Percentiles rank a stretch among this genome's conserved stretches.
Conservation (phyloP, 2,113 vertebrate genomes). For the Hippolais icterina region DNA sequence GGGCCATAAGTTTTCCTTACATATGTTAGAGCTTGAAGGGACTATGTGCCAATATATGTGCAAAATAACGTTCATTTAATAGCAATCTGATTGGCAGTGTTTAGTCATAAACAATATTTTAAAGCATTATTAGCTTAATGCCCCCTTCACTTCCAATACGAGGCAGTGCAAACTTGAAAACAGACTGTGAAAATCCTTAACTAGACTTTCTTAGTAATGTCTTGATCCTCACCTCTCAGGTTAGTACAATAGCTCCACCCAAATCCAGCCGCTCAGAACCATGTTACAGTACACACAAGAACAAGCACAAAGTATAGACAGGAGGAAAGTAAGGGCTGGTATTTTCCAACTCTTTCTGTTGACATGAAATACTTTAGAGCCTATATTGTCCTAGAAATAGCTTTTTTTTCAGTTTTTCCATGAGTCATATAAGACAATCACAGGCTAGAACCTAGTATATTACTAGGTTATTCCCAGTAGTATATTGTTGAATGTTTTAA, state of each 20-base stretch:
- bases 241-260: background rate
- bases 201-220: background rate
- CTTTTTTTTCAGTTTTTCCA: background rate
- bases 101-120: background rate
- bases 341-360: constrained; percentile 3
- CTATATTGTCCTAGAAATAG: background rate
- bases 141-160: background rate
- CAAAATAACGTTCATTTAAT: background rate
- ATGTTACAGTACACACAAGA: background rate
- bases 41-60: background rate
- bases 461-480: background rate
- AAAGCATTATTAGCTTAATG: background rate
- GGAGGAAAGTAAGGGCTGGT: background rate
- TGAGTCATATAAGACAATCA: background rate
- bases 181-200: background rate
- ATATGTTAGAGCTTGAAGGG: background rate
- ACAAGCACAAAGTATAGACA: background rate
- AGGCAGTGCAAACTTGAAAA: constrained; percentile 14
- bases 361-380: background rate
- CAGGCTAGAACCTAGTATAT: background rate
- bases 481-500: constrained; percentile 4
- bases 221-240: background rate
- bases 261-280: constrained; percentile 20
- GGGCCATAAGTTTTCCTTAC: background rate
- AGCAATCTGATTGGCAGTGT: background rate